These are phyloP conservation scores for Laodelphax striatellus DNA, from an alignment of 1,140 invertebrate species.

Conservation along the genomic window DNA sequence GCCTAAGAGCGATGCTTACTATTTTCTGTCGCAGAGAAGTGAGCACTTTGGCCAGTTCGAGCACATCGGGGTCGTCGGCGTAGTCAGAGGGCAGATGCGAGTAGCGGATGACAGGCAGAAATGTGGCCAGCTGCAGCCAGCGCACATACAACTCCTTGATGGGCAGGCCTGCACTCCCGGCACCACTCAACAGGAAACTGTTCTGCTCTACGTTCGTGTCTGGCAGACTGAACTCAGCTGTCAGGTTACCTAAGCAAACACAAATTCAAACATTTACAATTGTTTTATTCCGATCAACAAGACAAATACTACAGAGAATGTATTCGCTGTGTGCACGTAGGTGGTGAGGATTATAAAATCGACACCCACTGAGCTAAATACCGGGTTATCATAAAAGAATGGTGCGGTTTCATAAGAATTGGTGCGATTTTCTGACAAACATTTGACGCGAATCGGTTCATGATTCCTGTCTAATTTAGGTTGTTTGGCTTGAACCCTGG, in stretches of 20 bases:
- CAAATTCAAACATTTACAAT: too few relatives aligned
- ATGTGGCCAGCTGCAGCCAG: slow-evolving; percentile 89
- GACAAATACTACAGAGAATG: too few relatives aligned
- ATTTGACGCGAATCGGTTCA: too few relatives aligned
- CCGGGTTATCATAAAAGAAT: too few relatives aligned
- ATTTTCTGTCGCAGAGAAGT: slow-evolving; percentile 61
- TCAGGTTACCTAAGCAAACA: neutral
- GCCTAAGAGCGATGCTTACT: slow-evolving; percentile 40
- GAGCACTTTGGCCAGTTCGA: slow-evolving; percentile 63
- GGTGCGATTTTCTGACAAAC: too few relatives aligned
- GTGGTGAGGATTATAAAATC: too few relatives aligned
- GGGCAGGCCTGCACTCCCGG: slow-evolving; percentile 7
- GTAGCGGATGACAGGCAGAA: slow-evolving; percentile 85
- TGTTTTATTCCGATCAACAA: too few relatives aligned
- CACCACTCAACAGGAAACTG: neutral
- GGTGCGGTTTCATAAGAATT: too few relatives aligned
- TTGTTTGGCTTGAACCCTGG: too few relatives aligned
- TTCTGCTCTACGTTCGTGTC: slow-evolving; percentile 5
- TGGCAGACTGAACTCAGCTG: slow-evolving; percentile 12
- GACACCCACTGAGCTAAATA: too few relatives aligned
- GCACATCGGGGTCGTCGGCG: slow-evolving; percentile 52
- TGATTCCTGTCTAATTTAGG: too few relatives aligned
- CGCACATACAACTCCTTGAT: slow-evolving; percentile 71
- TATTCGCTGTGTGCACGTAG: too few relatives aligned
- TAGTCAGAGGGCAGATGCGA: slow-evolving; percentile 81